phyloP scores from a whole-genome alignment of 2,888 invertebrate genomes.

The Alloscopus bannaensis region DNA sequence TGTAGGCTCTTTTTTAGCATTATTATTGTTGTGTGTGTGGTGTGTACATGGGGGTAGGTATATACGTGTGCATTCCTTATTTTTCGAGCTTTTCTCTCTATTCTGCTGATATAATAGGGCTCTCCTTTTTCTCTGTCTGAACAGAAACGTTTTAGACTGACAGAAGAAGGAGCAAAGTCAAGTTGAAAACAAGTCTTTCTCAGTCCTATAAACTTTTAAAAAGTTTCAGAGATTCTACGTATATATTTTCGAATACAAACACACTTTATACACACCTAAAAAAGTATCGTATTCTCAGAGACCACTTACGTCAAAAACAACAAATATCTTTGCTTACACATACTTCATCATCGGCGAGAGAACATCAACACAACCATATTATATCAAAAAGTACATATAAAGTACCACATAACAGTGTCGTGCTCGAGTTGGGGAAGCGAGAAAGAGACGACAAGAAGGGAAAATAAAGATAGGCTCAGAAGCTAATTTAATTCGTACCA shows the following conservation, averaged over 20 bases:
- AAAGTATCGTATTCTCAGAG: too few relatives aligned
- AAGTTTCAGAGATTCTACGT: neutral
- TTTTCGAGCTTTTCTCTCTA: neutral
- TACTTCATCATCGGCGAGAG: conserved; percentile 26
- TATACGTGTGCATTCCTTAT: too few relatives aligned
- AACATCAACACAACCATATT: conserved; percentile 5
- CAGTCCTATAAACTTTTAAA: neutral
- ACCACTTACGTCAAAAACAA: neutral
- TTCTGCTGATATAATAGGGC: conserved; percentile 29
- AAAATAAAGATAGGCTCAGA: too few relatives aligned
- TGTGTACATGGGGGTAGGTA: too few relatives aligned
- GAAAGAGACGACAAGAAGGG: too few relatives aligned
- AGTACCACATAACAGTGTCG: neutral
- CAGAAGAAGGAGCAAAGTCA: conserved; percentile 36
- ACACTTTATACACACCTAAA: too few relatives aligned
- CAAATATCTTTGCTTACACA: neutral
- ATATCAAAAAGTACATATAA: neutral
- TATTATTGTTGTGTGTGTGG: too few relatives aligned
- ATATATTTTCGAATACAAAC: conserved; percentile 15
- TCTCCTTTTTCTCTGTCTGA: conserved; percentile 29
- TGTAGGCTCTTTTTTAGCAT: too few relatives aligned
- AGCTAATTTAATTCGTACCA: too few relatives aligned
- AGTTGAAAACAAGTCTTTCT: conserved; percentile 36
- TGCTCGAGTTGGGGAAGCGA: too few relatives aligned
- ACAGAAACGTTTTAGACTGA: conserved; percentile 37